Evolutionary conservation across 2,888 invertebrate species (phyloP).

Genomic region (Lumbricus terrestris): DNA sequence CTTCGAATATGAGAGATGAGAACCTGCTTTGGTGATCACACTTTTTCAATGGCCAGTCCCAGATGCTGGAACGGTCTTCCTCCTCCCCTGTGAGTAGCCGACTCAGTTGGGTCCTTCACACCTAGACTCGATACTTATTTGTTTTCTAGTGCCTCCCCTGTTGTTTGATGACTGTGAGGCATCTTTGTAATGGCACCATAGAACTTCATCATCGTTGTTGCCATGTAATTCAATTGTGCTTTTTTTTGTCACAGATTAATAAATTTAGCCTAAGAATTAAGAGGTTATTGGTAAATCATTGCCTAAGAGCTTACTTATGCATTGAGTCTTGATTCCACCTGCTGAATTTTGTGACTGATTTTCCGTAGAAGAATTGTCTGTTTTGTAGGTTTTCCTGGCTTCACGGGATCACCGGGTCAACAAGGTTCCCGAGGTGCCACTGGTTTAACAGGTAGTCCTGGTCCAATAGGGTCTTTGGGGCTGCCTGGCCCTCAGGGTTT

Average conservation of each 20-base stretch:
- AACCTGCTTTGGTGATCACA: no score
- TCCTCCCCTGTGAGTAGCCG: no score
- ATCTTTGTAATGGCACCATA: no score
- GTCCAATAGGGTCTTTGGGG: constrained; percentile 27
- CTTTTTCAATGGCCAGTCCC: no score
- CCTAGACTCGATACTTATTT: no score
- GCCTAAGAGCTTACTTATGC: not conserved
- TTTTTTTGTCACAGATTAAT: not conserved
- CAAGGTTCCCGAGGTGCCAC: constrained; percentile 19
- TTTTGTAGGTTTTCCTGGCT: constrained; percentile 15
- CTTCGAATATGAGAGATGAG: no score
- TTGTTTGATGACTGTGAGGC: no score
- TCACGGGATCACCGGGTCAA: not conserved
- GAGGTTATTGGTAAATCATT: not conserved
- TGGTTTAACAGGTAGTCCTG: constrained; percentile 20
- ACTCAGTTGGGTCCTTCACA: no score
- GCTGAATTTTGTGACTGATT: not conserved
- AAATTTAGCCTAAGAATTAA: not conserved
- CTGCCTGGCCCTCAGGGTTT: constrained; percentile 26
- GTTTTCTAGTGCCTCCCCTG: no score
- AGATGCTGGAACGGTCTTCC: no score
- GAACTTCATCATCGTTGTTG: not conserved
- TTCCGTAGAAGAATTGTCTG: not conserved
- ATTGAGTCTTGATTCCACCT: not conserved
- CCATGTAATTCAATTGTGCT: not conserved